Base-by-base conservation (phyloP, 35 echinoderm and acorn worm genomes). In the Chiridota heheva region DNA sequence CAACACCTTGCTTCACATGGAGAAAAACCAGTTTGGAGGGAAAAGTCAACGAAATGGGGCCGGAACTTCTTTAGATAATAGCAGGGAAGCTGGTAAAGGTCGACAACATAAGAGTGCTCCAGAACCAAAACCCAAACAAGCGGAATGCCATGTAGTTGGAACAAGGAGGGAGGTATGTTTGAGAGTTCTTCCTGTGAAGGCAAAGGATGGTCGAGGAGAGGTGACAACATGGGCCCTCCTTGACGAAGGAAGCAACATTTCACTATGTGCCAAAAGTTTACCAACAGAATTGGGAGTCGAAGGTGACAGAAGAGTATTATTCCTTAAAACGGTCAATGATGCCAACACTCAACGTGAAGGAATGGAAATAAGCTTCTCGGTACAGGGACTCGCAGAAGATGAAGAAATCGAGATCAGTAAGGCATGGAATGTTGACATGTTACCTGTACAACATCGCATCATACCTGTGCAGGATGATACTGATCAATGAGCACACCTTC, bases 371-470 rank as follows among this genome's bases (percentile, higher is more conserved):
- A 38, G 29, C 34, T 70, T 4, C 67, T 70, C 67, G 15, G 34
- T 70, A 13, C 29, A 33, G 44, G 67, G 67, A n/a, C n/a, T 70
- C 10, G 67, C 2, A 17, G 0, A 70, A 64, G 58, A 33, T 28
- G 7, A 80, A 18, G 16, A 7, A 7, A 80, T 65, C 15, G 53
- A 80, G 36, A 66, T 80, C 53, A 32, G 34, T 37, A 64, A 18
- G 38, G 81, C 75, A 12, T 84, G 81, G 81, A 84, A 44, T 10
- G 68, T 74, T 4, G 32, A 84, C 4, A 53, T 74, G 0, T 35
- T 84, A 24, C 81, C 69, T 38, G 60, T 84, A 10, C 47, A 42
- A 26, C 8, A 20, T 17, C 20, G 33, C 22, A 74, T 42, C 42
- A 75, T 84, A 4, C 81, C 81, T 0, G 59, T 26, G 16, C 35